Base-by-base conservation (phyloP, 2,797 vertebrate genomes). In the Apogon hyalosoma region DNA sequence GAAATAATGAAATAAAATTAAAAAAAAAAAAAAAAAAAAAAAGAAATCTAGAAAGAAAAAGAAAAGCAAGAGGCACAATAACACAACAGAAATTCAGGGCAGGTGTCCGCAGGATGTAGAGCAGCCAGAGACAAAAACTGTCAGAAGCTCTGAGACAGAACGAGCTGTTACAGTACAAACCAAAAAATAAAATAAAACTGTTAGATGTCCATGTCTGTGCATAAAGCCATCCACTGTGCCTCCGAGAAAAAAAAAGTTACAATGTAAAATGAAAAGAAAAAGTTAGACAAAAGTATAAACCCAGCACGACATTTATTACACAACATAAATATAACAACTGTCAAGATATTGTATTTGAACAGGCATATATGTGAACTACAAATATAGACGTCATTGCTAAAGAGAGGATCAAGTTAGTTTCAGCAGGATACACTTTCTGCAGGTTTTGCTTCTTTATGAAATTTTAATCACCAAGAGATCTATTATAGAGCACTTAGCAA, bases 231-330 rank as follows among this genome's bases (percentile, higher is more conserved):
- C 85, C 89, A 91, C 85, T 93, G 95, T 95, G 95, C 95, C 95
- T 95, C 93, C 49, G n/a, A n/a, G n/a, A 54, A 31, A 46, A 76
- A 80, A 67, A 90, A 87, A 91, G 31, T 62, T 43, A 72, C 18
- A 42, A 79, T 80, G 84, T 77, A 80, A 92, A 93, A 92, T 61
- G 77, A 84, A 80, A 82, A 84, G 40, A 53, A 75, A 77, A 86
- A 69, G 60, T 85, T 78, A 88, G 71, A 89, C 91, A 91, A 88
- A 92, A 88, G 84, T 92, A 93, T 85, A 93, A 94, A 92, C 89
- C 86, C 93, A 94, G 94, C 94, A 97, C 95, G 72, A 96, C 95
- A 96, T 95, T 96, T 93, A 96, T 95, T 94, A 96, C 95, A 95
- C 94, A 95, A 98, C 96, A 95, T 94, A 94, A 94, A 94, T 90